phyloP scores from a whole-genome alignment of 2,797 vertebrate genomes.

The Meda fulgida region DNA sequence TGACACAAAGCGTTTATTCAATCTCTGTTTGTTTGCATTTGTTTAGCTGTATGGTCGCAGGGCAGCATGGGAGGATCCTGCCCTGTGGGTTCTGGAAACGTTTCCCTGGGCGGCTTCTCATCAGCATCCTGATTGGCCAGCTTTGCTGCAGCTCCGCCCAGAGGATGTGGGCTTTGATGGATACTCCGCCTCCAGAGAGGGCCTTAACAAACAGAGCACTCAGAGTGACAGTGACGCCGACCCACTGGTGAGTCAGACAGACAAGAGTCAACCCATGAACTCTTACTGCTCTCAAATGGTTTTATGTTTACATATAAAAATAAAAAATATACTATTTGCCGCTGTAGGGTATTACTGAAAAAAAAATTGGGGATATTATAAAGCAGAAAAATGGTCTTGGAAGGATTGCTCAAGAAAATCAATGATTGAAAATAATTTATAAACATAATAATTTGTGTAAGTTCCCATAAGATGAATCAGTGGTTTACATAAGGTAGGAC shows the following conservation, averaged over 20 bases:
- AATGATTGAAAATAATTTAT: neutral
- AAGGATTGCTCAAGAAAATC: neutral
- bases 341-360: too few relatives aligned
- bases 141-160: slow-evolving; percentile 91
- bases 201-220: slow-evolving; percentile 86
- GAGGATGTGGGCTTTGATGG: slow-evolving; percentile 98
- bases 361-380: neutral
- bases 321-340: neutral
- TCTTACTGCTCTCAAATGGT: neutral
- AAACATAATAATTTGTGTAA: neutral
- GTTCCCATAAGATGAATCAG: neutral
- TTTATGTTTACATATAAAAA: neutral
- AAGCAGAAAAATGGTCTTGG: neutral
- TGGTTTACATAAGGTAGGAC: neutral
- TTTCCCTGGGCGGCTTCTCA: slow-evolving; percentile 91
- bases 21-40: neutral
- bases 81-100: slow-evolving; percentile 94
- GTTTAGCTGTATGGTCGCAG: slow-evolving; percentile 91
- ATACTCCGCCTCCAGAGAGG: slow-evolving; percentile 87
- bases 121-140: slow-evolving; percentile 91
- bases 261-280: neutral
- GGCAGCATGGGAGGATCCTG: slow-evolving; percentile 94
- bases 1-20: neutral
- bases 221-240: slow-evolving; percentile 92
- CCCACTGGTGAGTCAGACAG: slow-evolving; percentile 86